Base-by-base conservation (phyloP, 2,888 invertebrate species). In the Calliscelio sp. region DNA sequence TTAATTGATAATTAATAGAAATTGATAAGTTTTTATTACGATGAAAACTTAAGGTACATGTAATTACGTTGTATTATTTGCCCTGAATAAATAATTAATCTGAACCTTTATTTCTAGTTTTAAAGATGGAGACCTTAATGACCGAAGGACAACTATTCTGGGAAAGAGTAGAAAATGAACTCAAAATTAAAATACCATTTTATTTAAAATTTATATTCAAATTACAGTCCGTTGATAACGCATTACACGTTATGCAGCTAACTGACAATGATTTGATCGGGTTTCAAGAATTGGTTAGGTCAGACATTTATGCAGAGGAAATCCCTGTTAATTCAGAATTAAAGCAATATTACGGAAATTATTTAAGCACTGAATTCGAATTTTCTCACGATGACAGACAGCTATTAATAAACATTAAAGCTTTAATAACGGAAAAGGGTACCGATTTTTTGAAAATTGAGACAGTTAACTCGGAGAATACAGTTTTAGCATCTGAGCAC, bases 251-350 rank as follows among this genome's bases (percentile, higher is more conserved):
- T 49, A 20, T 5, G 16, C 49, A 49, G 20, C n/a, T 49, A 20
- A 49, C 20, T 49, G 49, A 18, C 16, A 49, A 49, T 11, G 49
- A 49, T 49, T 18, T 49, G 5, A 20, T 18, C 20, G 49, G 49
- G 16, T 49, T 49, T 49, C 49, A 49, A 49, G 49, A 49, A 49
- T 49, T 49, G 6, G 49, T 49, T 2, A 18, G 49, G 20, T 49
- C 49, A 8, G 49, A 49, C 16, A 49, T 49, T 49, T 49, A 49
- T 20, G 49, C 49, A 18, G 49, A 49, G n/a, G 49, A 49, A 49
- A 49, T 49, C 20, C 49, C 49, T 20, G 49, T 14, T 18, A 49
- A 49, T 20, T 18, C 49, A 49, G 49, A 49, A 18, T 49, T 49
- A 20, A 49, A 20, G 49, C 49, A 49, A 49, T 49, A 49, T 49